Conservation (phyloP, 2,797 vertebrate species). For the Rhynchotus rufescens region DNA sequence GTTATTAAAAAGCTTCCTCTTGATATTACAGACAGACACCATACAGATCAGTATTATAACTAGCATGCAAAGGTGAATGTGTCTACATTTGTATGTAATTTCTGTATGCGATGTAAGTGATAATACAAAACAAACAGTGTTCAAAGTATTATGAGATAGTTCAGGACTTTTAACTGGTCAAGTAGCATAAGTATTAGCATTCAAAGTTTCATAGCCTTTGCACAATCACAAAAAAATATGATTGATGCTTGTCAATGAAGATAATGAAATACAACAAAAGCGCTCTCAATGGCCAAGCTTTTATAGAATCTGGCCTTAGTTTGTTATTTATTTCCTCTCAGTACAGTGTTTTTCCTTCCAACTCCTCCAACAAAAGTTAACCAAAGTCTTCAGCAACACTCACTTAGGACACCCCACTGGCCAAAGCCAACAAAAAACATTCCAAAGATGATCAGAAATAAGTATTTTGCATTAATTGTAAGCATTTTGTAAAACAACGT, state of each 20-base stretch:
- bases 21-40: not conserved
- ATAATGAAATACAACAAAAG: not conserved
- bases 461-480: not conserved
- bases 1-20: not conserved
- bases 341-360: not conserved
- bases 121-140: fast-evolving
- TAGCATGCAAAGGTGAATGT: not conserved
- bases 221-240: not conserved
- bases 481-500: not conserved
- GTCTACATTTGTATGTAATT: not conserved
- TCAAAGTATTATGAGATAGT: not conserved
- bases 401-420: not conserved
- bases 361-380: not conserved
- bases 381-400: too few relatives aligned
- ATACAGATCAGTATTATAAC: not conserved
- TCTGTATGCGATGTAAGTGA: not conserved
- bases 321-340: not conserved
- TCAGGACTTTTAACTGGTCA: too few relatives aligned
- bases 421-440: not conserved
- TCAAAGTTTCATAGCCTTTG: not conserved
- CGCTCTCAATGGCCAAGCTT: not conserved
- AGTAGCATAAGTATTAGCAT: too few relatives aligned
- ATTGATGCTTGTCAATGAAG: not conserved
- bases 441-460: not conserved
- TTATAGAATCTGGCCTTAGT: not conserved